Base-by-base conservation (phyloP, 2,888 invertebrate species). In the Clistopyga incitator region DNA sequence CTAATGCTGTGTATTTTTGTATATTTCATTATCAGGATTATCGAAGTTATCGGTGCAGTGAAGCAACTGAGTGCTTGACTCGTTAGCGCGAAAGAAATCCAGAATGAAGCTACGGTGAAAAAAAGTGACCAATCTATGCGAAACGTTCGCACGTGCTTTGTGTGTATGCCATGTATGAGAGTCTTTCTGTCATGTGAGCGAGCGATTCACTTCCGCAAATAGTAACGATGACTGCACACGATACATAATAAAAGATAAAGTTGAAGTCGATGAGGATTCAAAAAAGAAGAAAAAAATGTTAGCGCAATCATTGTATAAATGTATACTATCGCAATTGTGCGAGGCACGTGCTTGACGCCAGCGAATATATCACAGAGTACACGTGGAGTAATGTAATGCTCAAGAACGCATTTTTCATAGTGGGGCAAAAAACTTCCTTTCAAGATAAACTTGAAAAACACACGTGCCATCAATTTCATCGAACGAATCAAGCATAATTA, bases 121-220 rank as follows among this genome's bases (percentile, higher is more conserved):
- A 65, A 47, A 29, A 68, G 29, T 18, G 11, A 34, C 23, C 29
- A 38, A 59, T 70, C 34, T 38, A 18, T 13, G 59, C 18, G 59
- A 59, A 59, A 34, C 45, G 42, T 1, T 71, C 18, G 70, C 68
- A 34, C 54, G 70, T 42, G 70, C n/a, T 56, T 45, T 20, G 70
- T 13, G 29, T 54, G 34, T 70, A 11, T 56, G 59, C n/a, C 6
- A 29, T n/a, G 38, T 56, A 34, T 25, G 47, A 15, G 3, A 23
- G 23, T 45, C 25, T 56, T 45, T 25, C 11, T 23, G 29, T 6
- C 45, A 10, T 45, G 45, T 20, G 45, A 29, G 29, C 11, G 59
- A 15, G 50, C 50, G 47, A 34, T 61, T 59, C 38, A 68, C 59
- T 50, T 68, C 59, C 77, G 77, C 47, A 61, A 77, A 77, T 70